A percentile compares a stretch with the other conserved stretches of the same genome.
Evolutionary conservation across 2,888 invertebrate genomes (phyloP).

Genomic region (Zhengitettix transpicula): DNA sequence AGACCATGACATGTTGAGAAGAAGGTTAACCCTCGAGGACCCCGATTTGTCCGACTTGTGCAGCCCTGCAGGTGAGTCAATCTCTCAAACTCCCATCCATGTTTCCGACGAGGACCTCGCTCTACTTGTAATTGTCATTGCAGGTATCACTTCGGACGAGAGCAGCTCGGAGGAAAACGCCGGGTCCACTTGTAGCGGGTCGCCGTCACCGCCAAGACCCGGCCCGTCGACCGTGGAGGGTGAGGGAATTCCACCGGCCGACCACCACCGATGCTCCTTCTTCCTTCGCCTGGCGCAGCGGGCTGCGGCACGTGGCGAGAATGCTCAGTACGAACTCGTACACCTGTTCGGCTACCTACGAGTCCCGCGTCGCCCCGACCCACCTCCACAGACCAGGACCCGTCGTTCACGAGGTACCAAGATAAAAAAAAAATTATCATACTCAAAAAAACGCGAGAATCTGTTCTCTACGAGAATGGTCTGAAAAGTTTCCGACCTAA

Average conservation of each 20-base stretch:
- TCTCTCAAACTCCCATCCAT: no score
- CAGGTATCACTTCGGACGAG: not conserved
- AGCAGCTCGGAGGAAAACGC: not conserved
- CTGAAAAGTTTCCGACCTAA: no score
- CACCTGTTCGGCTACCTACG: conserved; percentile 48
- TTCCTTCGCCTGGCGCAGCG: conserved; percentile 32
- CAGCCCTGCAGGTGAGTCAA: not conserved
- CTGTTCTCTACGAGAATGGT: no score
- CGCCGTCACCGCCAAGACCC: conserved; percentile 1
- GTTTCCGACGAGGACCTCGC: no score
- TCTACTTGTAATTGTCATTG: no score
- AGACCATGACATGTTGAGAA: conserved; percentile 55
- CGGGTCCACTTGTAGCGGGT: conserved; percentile 16
- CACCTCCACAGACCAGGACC: conserved; percentile 12
- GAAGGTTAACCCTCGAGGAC: conserved; percentile 35
- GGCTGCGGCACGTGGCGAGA: conserved; percentile 54
- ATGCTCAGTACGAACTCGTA: conserved; percentile 51
- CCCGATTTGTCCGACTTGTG: not conserved
- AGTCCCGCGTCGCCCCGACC: conserved; percentile 17
- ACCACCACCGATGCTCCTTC: conserved; percentile 31
- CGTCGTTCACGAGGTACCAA: conserved; percentile 3
- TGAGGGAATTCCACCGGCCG: not conserved
- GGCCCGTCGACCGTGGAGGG: not conserved
- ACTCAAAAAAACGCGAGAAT: no score
- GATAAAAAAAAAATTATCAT: no score